Conservation (phyloP, 1,140 invertebrate genomes). For the Drosophila micromelanica region DNA sequence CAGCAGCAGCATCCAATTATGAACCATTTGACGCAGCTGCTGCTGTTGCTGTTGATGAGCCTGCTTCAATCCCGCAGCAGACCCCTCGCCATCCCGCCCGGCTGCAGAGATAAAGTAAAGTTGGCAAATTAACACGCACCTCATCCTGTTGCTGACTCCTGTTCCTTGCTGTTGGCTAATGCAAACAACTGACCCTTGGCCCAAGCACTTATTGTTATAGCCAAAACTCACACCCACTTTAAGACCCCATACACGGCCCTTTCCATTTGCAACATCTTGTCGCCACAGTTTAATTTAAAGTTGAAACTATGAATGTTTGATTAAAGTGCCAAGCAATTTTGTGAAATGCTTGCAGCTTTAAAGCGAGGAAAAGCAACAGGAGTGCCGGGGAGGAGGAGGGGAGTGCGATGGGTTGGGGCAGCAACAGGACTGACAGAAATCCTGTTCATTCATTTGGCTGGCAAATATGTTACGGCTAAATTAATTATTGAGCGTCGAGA, state of each 20-base stretch:
- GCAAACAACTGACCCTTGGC: conserved; percentile 68
- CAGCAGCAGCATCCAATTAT: conserved; percentile 66
- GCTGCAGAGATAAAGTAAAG: conserved; percentile 38
- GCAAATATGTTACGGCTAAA: conserved; percentile 70
- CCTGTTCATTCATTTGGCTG: conserved; percentile 34
- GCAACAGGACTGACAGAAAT: conserved; percentile 4
- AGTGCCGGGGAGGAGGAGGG: background rate
- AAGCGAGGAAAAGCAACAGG: conserved; percentile 5
- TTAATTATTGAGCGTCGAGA: conserved; percentile 69
- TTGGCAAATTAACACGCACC: conserved; percentile 76
- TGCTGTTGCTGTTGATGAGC: conserved; percentile 14
- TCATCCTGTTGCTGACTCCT: conserved; percentile 13
- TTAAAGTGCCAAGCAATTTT: conserved; percentile 54
- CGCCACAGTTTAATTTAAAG: conserved; percentile 70
- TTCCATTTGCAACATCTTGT: background rate
- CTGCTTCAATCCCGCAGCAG: background rate
- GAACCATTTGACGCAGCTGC: conserved; percentile 63
- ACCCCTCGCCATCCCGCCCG: background rate
- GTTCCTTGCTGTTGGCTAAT: conserved; percentile 34
- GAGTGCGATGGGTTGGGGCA: background rate
- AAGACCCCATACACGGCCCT: background rate
- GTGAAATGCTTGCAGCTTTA: conserved; percentile 25
- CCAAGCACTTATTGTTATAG: conserved; percentile 29
- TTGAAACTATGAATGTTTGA: conserved; percentile 78
- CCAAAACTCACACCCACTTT: conserved; percentile 5